Evolutionary conservation across 2,797 vertebrate genomes (phyloP).

Genomic region (Stomatorhinus walkeri): DNA sequence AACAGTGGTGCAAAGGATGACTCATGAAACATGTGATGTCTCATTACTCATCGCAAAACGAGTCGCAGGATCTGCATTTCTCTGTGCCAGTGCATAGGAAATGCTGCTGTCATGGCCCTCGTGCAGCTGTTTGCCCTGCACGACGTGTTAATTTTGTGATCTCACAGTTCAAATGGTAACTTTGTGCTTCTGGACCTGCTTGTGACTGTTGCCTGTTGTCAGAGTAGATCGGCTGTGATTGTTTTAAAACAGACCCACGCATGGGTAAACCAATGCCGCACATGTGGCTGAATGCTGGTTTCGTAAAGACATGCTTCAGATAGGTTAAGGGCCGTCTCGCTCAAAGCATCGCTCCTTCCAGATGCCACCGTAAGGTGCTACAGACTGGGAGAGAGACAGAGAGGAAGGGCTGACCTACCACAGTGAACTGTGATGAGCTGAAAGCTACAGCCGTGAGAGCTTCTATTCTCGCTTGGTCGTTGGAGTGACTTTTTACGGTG

Average conservation of each 20-base stretch:
- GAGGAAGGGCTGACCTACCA: not conserved
- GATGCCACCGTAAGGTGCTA: not conserved
- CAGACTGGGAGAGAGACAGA: not conserved
- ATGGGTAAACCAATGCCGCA: not conserved
- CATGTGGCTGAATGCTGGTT: not conserved
- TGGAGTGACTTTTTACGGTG: conserved; percentile 19
- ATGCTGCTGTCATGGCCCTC: not conserved
- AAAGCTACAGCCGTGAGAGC: not conserved
- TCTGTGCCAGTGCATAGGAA: not conserved
- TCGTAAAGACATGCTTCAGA: not conserved
- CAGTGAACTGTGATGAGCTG: conserved; percentile 6
- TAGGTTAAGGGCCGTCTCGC: not conserved
- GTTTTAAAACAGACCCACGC: not conserved
- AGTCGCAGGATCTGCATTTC: not conserved
- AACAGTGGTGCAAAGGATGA: not conserved
- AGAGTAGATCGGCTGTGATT: not conserved
- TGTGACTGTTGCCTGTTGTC: not conserved
- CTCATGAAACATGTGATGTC: conserved; percentile 4
- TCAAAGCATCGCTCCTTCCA: no score
- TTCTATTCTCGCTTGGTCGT: conserved; percentile 1
- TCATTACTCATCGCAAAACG: not conserved
- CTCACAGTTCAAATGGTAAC: not conserved
- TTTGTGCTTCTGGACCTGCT: not conserved
- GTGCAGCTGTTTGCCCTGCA: not conserved
- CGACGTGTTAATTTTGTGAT: not conserved